Conservation (phyloP, 2,113 vertebrate species). For the Pachycephala philippinensis region DNA sequence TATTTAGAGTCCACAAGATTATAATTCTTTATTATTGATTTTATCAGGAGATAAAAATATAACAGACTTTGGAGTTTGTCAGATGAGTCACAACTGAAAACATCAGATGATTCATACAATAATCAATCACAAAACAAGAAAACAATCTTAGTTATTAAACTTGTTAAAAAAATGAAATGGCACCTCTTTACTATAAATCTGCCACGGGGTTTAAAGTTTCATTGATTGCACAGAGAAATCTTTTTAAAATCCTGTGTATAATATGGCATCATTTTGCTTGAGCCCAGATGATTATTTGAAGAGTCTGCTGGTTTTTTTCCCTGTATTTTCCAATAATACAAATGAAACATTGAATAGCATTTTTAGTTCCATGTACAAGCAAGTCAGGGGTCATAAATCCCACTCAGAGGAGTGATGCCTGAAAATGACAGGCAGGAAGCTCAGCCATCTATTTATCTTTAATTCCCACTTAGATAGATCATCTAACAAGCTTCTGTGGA, state of each 20-base stretch:
- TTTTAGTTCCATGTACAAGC: not conserved
- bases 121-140: conserved; percentile 57
- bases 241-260: not conserved
- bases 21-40: conserved; percentile 28
- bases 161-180: conserved; percentile 21
- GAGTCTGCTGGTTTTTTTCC: not conserved
- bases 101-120: conserved; percentile 44
- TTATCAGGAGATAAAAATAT: conserved; percentile 12
- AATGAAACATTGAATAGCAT: not conserved
- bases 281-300: not conserved
- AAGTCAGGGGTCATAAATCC: not conserved
- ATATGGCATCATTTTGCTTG: not conserved
- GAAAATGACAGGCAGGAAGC: not conserved
- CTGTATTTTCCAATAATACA: not conserved
- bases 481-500: not conserved
- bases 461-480: not conserved
- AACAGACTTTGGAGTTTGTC: conserved; percentile 35
- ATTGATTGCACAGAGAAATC: not conserved
- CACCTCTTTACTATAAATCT: not conserved
- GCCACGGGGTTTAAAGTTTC: not conserved
- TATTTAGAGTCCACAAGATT: not conserved
- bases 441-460: not conserved
- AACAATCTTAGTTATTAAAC: conserved; percentile 35
- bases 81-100: conserved; percentile 60
- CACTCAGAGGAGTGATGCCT: not conserved